Conservation (phyloP, 2,888 invertebrate species). For the Macrophya alboannulata region DNA sequence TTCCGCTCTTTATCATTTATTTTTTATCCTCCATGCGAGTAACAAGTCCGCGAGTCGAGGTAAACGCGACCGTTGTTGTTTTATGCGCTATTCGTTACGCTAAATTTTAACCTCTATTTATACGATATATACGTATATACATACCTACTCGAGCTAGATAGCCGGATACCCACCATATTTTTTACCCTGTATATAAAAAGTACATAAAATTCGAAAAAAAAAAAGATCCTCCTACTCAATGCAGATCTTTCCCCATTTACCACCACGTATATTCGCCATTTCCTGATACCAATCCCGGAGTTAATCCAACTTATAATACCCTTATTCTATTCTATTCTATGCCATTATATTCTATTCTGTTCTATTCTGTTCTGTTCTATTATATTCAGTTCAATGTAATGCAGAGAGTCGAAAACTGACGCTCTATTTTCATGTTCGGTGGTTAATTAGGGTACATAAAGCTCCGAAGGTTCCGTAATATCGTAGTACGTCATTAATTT, state of each 20-base stretch:
- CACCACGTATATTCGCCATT: background rate
- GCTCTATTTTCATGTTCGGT: background rate
- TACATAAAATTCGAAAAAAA: background rate
- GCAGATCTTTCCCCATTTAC: background rate
- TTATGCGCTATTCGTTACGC: background rate
- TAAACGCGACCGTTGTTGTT: background rate
- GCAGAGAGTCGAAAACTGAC: background rate
- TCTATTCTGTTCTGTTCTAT: background rate
- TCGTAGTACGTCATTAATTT: background rate
- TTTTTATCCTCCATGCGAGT: background rate
- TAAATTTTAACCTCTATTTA: background rate
- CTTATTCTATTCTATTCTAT: background rate
- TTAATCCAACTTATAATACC: slow-evolving; percentile 3
- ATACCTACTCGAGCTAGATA: background rate
- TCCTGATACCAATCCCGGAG: background rate
- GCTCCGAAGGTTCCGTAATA: background rate
- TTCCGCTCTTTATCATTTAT: background rate
- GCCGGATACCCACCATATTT: background rate
- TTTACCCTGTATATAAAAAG: background rate
- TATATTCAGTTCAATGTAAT: background rate
- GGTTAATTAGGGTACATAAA: background rate
- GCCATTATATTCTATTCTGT: background rate
- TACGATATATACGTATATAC: background rate
- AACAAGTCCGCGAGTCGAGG: background rate
- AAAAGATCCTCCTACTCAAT: background rate